A percentile compares a stretch with the other conserved stretches of the same genome.
Conservation (phyloP, 1,140 invertebrate genomes). For the Drosophila grimshawi region DNA sequence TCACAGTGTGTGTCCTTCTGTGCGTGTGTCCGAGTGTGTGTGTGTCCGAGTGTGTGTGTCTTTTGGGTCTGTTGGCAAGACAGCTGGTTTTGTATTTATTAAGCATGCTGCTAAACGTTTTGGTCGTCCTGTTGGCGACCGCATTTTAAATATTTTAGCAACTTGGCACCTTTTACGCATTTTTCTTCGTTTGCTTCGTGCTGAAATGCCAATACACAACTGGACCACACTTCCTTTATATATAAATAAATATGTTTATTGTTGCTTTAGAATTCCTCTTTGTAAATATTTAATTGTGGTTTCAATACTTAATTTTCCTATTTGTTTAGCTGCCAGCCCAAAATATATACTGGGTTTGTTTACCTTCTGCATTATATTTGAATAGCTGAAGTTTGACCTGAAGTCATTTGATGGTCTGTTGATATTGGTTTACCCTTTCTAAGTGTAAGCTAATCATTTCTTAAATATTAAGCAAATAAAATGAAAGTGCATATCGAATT, state of each 20-base stretch:
- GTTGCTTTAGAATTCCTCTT: conserved; percentile 48
- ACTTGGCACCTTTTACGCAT: conserved; percentile 58
- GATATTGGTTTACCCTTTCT: conserved; percentile 8
- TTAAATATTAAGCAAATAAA: neutral
- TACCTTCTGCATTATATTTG: conserved; percentile 4
- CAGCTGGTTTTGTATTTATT: conserved; percentile 38
- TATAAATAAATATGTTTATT: conserved; percentile 53
- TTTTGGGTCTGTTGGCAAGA: neutral
- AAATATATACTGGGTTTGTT: conserved; percentile 19
- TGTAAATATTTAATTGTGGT: conserved; percentile 74
- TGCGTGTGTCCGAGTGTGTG: conserved; percentile 7
- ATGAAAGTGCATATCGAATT: neutral
- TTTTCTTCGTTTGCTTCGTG: conserved; percentile 1
- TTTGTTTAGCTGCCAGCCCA: conserved; percentile 11
- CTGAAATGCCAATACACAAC: neutral
- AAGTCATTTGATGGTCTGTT: conserved; percentile 31
- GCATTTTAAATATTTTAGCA: conserved; percentile 71
- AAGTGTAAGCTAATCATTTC: conserved; percentile 10
- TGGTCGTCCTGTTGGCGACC: conserved; percentile 29
- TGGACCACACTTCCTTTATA: neutral
- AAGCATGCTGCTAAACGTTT: conserved; percentile 38
- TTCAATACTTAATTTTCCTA: conserved; percentile 30
- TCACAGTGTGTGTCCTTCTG: neutral
- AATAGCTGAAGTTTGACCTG: conserved; percentile 7
- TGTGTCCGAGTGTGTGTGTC: conserved; percentile 3